Base-by-base conservation (phyloP, 2,888 invertebrate species). In the Holacanthella duospinosa region DNA sequence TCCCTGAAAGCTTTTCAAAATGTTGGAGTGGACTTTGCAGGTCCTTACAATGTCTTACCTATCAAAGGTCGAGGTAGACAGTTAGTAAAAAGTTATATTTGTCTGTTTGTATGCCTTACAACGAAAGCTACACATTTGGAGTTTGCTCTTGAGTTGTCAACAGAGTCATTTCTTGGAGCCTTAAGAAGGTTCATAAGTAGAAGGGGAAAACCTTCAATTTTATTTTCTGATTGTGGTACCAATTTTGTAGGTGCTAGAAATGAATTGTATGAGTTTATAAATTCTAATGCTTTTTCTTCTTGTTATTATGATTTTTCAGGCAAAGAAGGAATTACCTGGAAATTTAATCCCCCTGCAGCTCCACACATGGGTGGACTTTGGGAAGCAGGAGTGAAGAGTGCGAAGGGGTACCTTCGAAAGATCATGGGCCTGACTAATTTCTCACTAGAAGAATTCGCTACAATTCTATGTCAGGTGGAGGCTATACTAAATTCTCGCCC, bases 61-160 rank as follows among this genome's bases (percentile, higher is more conserved):
- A 61, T 65, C 26, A 55, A 55, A 12, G 59, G 65, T 3, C 43
- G 74, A 64, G 66, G 64, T 16, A 29, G 61, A 2, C 62, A 64
- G 28, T 29, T 59, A 24, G 64, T 64, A 1, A 74, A 74, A 61
- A 56, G 56, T 2, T 75, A 74, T 67, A 58, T 75, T 24, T 69
- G 70, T 58, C 12, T 74, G 36, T 75, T 74, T 58, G 65, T 74
- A n/a, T 74, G 75, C 59, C 62, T 75, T 29, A 48, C 64, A 1
- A 74, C 74, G 1, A 71, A 69, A 62, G 74, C 75, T 16, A 58
- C 75, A 1, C 75, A 77, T n/a, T 54, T 66, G 6, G 55, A 64
- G 21, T n/a, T 62, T 6, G 57, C 59, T 0, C 48, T 43, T 28
- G 58, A 60, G 53, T 36, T 65, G n/a, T 58, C 61, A 3, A 63